Evolutionary conservation across 1,140 invertebrate species (phyloP), one percentile per base, ranked within the genome.

Genomic region (Bombus superbus): DNA sequence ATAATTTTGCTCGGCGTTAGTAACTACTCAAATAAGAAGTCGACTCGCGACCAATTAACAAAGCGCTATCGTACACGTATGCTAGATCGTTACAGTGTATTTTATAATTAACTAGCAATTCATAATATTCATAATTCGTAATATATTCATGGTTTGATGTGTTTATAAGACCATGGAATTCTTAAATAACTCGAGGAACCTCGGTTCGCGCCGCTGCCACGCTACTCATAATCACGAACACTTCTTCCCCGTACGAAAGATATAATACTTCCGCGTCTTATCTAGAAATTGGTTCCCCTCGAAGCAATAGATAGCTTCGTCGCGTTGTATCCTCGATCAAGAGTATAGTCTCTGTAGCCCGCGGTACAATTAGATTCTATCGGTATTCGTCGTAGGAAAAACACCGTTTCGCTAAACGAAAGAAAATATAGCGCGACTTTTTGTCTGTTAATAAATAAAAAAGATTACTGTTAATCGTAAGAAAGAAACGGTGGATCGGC

Each of bases 401-500:
- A 38, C 15, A n/a, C 6, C 1, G 2, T 28, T 40, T 72, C 69
- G 10, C 66, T 28, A 11, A 10, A 35, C 3, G 25, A 71, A 28
- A 25, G 62, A n/a, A 38, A 53, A n/a, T 28, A 11, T 22, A 8
- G n/a, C 40, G 2, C 15, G 25, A 11, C 59, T 42, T 83, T 76
- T 68, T 68, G 22, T 44, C 73, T 32, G 32, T 32, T 32, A 32
- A 32, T 32, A 32, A 32, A 32, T 32, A 32, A 32, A 32, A 18
- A 0, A 44, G 64, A 62, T 42, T 78, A 69, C 74, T 81, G 80
- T 81, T 81, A 83, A 84, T 84, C 76, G 76, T 47, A 76, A 79
- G 66, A 47, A 44, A 79, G 76, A 72, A 83, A 59, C 47, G 59
- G 35, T 2, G 5, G 47, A 40, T 38, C 38, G 44, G 38, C 28